Conservation (phyloP, 2,797 vertebrate genomes). For the Ispidina lecontei region DNA sequence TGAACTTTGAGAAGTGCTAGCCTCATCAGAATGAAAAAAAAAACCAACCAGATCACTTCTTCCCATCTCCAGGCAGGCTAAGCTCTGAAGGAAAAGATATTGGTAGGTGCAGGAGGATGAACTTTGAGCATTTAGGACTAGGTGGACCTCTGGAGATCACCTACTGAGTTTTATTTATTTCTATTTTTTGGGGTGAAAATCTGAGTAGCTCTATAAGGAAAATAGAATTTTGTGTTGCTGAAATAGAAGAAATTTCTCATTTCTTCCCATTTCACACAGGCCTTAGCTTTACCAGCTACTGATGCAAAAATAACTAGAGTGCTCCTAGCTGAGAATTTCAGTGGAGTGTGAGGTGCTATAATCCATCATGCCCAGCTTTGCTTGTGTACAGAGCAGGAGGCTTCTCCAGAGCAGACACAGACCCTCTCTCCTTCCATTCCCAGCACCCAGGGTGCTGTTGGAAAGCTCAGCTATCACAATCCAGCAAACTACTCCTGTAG, state of each 20-base stretch:
- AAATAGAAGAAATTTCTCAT: slow-evolving; percentile 45
- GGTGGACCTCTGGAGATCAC: background rate
- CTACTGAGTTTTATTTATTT: background rate
- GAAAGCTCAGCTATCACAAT: background rate
- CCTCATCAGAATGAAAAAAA: slow-evolving; percentile 59
- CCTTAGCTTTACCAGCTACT: slow-evolving; percentile 23
- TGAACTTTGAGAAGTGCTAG: slow-evolving; percentile 61
- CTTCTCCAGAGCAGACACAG: background rate
- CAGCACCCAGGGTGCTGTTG: background rate
- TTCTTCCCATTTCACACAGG: slow-evolving; percentile 22
- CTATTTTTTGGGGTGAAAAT: background rate
- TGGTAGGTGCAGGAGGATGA: background rate
- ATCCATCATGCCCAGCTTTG: background rate
- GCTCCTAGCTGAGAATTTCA: slow-evolving; percentile 27
- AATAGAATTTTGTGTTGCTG: slow-evolving; percentile 11
- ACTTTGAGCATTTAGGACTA: background rate
- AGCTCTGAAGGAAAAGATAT: background rate
- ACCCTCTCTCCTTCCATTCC: background rate
- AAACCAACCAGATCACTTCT: background rate
- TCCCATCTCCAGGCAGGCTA: background rate
- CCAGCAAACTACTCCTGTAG: background rate
- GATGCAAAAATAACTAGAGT: slow-evolving; percentile 28
- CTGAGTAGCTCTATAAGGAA: slow-evolving; percentile 10
- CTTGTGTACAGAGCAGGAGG: background rate
- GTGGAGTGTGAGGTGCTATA: slow-evolving; percentile 7